Percentiles rank a stretch among this genome's conserved stretches.
phyloP scores from a whole-genome alignment of 2,113 vertebrate species.

The Pelecanoides urinatrix region DNA sequence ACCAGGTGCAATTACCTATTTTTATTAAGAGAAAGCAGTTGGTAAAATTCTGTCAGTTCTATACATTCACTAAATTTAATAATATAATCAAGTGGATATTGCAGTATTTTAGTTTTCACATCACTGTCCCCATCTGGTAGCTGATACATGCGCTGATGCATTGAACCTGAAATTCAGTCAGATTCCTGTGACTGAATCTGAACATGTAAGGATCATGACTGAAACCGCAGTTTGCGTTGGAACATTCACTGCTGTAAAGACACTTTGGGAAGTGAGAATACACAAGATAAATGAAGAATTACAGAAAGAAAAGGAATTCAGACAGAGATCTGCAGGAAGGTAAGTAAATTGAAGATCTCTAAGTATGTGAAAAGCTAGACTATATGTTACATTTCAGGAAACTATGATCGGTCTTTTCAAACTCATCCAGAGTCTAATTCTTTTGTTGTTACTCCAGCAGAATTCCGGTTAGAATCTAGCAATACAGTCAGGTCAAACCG shows the following conservation, averaged over 20 bases:
- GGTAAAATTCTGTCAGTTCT: not conserved
- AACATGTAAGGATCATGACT: conserved; percentile 74
- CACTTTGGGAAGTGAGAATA: conserved; percentile 91
- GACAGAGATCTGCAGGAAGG: conserved; percentile 66
- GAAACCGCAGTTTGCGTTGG: conserved; percentile 73
- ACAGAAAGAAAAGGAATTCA: conserved; percentile 72
- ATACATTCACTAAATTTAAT: not conserved
- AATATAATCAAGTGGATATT: not conserved
- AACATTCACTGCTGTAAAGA: conserved; percentile 83
- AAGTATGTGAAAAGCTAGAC: not conserved
- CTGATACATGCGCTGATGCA: not conserved
- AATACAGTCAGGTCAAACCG: not conserved
- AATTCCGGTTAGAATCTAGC: not conserved
- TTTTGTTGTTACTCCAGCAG: not conserved
- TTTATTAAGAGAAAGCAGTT: not conserved
- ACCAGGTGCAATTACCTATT: not conserved
- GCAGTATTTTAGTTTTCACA: not conserved
- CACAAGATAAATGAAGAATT: conserved; percentile 78
- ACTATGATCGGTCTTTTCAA: not conserved
- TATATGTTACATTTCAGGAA: not conserved
- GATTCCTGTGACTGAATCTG: not conserved
- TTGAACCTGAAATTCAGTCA: not conserved
- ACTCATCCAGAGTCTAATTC: not conserved
- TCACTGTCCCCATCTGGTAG: not conserved
- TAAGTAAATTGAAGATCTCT: not conserved